These are phyloP conservation scores for Mastomys coucha DNA, from an alignment of 2,113 vertebrate genomes.

Conservation along the genomic window DNA sequence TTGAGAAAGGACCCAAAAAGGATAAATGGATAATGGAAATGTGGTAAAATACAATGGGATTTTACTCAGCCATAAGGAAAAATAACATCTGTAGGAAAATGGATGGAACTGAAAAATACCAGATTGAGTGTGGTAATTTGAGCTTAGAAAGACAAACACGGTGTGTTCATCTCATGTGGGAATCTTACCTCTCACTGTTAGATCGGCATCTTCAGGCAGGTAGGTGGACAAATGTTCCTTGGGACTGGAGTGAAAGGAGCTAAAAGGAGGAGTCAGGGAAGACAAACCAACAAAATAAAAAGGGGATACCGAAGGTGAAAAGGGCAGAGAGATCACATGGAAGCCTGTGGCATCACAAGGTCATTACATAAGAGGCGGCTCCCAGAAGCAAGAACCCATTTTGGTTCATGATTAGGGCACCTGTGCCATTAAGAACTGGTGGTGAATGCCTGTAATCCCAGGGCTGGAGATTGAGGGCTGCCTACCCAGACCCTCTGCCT, in stretches of 20 bases:
- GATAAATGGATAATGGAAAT: background rate
- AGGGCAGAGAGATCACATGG: background rate
- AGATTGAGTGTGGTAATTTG: too few species aligned
- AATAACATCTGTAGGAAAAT: background rate
- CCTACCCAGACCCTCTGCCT: background rate
- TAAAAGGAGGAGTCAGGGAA: background rate
- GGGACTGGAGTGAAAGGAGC: too few species aligned
- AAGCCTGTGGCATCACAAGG: background rate
- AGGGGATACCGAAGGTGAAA: background rate
- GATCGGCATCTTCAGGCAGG: background rate
- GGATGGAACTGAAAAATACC: background rate
- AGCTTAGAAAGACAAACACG: background rate
- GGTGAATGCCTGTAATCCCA: background rate
- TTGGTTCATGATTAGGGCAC: background rate
- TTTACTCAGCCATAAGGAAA: background rate
- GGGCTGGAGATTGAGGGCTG: background rate
- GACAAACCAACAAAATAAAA: background rate
- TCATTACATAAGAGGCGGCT: background rate
- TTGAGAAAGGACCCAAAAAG: background rate
- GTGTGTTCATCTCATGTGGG: background rate
- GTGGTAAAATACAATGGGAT: background rate
- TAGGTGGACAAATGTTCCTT: background rate
- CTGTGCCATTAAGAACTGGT: background rate
- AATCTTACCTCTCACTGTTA: background rate
- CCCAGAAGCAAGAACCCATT: background rate